phyloP scores from a whole-genome alignment of 2,797 vertebrate species.

The Pangasius macronema region DNA sequence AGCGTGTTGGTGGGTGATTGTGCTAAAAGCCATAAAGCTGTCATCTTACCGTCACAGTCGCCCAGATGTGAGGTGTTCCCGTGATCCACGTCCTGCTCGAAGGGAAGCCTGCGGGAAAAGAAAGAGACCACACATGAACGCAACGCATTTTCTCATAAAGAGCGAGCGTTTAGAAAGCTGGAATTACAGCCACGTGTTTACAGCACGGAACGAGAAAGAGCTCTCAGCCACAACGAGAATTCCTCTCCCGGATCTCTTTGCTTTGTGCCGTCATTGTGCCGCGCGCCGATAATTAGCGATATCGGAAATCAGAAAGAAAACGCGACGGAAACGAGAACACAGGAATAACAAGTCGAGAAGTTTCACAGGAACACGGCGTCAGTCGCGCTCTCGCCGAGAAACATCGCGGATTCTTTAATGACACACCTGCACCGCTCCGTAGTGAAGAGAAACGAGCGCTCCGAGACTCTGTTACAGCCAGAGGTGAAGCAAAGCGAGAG shows the following conservation, averaged over 20 bases:
- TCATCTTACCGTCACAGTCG: constrained; percentile 89
- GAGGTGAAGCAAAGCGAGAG: background rate
- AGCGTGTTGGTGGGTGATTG: background rate
- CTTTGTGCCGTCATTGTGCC: too few species aligned
- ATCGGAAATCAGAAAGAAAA: background rate
- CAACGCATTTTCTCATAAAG: background rate
- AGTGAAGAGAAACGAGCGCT: background rate
- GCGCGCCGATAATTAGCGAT: constrained; percentile 19
- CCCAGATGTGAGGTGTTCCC: constrained; percentile 89
- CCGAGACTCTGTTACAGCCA: background rate
- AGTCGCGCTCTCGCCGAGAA: constrained; percentile 15
- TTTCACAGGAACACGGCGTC: constrained; percentile 7
- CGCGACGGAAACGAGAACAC: too few species aligned
- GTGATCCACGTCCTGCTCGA: constrained; percentile 90
- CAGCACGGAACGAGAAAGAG: background rate
- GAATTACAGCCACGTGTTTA: background rate
- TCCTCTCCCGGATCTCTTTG: background rate
- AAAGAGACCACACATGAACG: constrained; percentile 35
- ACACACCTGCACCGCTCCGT: constrained; percentile 2
- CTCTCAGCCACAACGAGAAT: background rate
- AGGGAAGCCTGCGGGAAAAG: constrained; percentile 73
- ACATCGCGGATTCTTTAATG: constrained; percentile 6
- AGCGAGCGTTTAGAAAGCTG: background rate
- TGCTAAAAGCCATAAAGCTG: constrained; percentile 15
- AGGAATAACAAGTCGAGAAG: background rate